Conservation (phyloP, 1,140 invertebrate species). For the Drosophila pachea region DNA sequence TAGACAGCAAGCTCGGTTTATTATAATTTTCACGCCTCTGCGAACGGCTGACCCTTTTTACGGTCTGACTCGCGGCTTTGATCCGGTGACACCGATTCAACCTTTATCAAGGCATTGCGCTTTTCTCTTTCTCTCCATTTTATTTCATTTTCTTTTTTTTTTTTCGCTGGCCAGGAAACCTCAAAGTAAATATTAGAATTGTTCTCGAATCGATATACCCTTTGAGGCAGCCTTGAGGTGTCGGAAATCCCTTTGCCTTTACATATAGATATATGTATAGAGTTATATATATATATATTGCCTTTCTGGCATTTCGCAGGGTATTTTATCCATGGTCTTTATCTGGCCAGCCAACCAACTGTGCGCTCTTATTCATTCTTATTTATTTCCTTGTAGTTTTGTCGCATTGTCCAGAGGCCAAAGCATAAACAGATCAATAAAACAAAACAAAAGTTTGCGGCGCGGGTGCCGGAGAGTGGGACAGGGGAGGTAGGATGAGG, state of each 20-base stretch:
- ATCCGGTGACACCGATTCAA: constrained; percentile 25
- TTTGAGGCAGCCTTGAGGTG: no score
- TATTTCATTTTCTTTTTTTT: not conserved
- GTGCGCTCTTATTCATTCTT: not conserved
- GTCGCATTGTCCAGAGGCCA: constrained; percentile 34
- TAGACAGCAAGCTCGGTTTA: constrained; percentile 44
- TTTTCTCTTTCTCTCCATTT: not conserved
- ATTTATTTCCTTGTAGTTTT: constrained; percentile 13
- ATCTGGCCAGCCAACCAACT: not conserved
- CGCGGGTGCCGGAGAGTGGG: not conserved
- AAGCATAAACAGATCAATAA: constrained; percentile 74
- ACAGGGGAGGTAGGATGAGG: no score
- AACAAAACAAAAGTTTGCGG: constrained; percentile 38
- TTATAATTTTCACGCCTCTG: constrained; percentile 68
- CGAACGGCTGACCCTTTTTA: constrained; percentile 46
- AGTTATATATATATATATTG: no score
- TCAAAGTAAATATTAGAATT: not conserved
- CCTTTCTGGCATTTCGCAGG: not conserved
- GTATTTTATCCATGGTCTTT: not conserved
- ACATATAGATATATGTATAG: no score
- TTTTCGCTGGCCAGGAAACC: not conserved
- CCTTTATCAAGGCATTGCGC: constrained; percentile 26
- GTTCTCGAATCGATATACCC: no score
- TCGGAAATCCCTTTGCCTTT: no score
- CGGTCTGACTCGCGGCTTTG: constrained; percentile 21